These are phyloP conservation scores for Ptiloglossa arizonensis DNA, from an alignment of 1,140 invertebrate genomes.

Conservation along the genomic window DNA sequence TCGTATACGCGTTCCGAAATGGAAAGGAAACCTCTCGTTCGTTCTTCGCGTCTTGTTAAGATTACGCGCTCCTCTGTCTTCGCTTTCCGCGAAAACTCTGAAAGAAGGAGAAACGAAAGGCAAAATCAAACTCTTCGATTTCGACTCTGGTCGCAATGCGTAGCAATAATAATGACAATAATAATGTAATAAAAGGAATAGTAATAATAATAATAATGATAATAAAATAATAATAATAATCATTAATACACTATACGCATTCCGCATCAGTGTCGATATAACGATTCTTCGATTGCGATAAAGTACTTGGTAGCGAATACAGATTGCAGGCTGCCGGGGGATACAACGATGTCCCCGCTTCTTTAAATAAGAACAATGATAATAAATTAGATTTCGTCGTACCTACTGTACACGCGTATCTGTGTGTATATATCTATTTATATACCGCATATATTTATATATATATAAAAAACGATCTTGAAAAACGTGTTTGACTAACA, in stretches of 20 bases:
- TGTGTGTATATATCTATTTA: slow-evolving; percentile 47
- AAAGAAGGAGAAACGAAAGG: slow-evolving; percentile 10
- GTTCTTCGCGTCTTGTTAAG: neutral
- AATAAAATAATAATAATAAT: slow-evolving; percentile 35
- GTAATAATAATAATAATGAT: slow-evolving; percentile 23
- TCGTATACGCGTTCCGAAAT: slow-evolving; percentile 54
- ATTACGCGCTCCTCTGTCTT: neutral
- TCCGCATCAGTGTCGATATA: slow-evolving; percentile 34
- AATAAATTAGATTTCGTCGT: slow-evolving; percentile 60
- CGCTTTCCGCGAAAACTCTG: neutral
- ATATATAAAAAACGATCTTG: slow-evolving; percentile 65
- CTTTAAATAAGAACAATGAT: slow-evolving; percentile 56
- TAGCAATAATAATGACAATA: slow-evolving; percentile 13
- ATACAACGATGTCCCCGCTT: neutral
- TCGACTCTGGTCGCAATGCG: neutral
- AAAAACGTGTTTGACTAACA: slow-evolving; percentile 67
- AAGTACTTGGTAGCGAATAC: slow-evolving; percentile 31
- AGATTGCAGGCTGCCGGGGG: slow-evolving; percentile 29
- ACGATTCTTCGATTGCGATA: slow-evolving; percentile 48
- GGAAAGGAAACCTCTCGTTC: neutral
- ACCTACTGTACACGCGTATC: slow-evolving; percentile 57
- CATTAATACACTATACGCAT: slow-evolving; percentile 11
- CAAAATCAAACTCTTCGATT: neutral
- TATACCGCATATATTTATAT: slow-evolving; percentile 32
- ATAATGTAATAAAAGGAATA: no score